Conservation (phyloP, 2,797 vertebrate genomes). For the Hemibagrus guttatus region DNA sequence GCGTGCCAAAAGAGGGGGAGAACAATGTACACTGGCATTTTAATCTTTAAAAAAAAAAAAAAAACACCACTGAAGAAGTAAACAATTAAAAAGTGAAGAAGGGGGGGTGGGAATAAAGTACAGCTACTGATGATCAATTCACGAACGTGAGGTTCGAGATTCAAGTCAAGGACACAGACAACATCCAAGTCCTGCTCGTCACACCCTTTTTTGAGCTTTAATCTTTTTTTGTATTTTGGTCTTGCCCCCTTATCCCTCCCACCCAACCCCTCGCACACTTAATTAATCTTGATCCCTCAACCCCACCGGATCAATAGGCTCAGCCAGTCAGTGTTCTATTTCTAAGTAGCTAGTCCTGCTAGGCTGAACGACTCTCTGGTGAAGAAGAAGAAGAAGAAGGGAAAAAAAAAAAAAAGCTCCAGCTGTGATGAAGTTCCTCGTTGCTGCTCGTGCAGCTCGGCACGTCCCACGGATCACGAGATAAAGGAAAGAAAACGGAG, state of each 20-base stretch:
- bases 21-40: conserved; percentile 67
- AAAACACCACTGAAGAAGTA: conserved; percentile 66
- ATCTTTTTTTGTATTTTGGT: conserved; percentile 43
- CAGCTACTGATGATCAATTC: conserved; percentile 76
- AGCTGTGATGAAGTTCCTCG: conserved; percentile 76
- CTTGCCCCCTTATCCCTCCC: neutral
- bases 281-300: conserved; percentile 60
- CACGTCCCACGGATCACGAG: conserved; percentile 54
- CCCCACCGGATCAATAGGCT: conserved; percentile 68
- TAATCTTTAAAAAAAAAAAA: conserved; percentile 43
- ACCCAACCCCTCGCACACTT: conserved; percentile 37
- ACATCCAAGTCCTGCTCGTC: conserved; percentile 81
- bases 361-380: conserved; percentile 81
- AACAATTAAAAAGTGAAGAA: conserved; percentile 70
- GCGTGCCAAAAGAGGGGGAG: conserved; percentile 53
- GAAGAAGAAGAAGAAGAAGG: conserved; percentile 57
- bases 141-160: conserved; percentile 61
- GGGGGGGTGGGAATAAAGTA: conserved; percentile 59
- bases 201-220: conserved; percentile 67
- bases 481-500: conserved; percentile 37
- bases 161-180: conserved; percentile 62
- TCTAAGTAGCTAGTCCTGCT: conserved; percentile 80
- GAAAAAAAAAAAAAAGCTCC: conserved; percentile 55
- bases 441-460: conserved; percentile 55
- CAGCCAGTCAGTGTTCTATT: conserved; percentile 83